Conservation (phyloP, 2,113 vertebrate genomes). For the Pteropus alecto region DNA sequence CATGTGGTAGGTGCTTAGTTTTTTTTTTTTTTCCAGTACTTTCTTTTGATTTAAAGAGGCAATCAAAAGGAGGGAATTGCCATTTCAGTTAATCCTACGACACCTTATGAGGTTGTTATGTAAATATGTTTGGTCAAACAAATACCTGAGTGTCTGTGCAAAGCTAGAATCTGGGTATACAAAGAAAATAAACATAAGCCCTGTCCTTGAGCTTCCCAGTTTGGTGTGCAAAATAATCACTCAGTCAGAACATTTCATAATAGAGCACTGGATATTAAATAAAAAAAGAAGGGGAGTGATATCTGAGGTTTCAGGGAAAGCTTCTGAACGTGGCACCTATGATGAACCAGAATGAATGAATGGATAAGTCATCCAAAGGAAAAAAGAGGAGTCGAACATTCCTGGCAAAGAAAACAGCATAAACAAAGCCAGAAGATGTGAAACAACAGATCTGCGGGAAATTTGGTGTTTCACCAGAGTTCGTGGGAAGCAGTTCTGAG, state of each 20-base stretch:
- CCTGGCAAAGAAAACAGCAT: neutral
- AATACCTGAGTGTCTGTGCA: neutral
- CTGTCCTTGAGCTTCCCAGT: neutral
- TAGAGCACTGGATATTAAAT: neutral
- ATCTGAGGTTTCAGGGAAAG: neutral
- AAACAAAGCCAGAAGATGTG: neutral
- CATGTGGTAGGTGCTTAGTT: neutral
- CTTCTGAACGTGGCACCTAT: neutral
- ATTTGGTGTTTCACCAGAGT: neutral
- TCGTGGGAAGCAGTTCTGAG: neutral
- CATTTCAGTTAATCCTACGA: neutral
- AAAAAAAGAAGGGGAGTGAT: neutral
- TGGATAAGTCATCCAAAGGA: neutral
- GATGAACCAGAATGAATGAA: neutral
- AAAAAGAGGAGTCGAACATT: neutral
- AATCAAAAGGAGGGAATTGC: neutral
- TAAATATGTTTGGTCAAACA: neutral
- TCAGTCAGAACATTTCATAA: neutral
- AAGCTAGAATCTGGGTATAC: neutral
- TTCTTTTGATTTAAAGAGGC: neutral
- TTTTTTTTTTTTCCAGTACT: neutral
- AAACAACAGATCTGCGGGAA: neutral
- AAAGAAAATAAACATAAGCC: neutral
- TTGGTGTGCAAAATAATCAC: neutral
- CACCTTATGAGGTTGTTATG: neutral